Conservation (phyloP, 2,888 invertebrate genomes). For the Nasonovia ribisnigri region DNA sequence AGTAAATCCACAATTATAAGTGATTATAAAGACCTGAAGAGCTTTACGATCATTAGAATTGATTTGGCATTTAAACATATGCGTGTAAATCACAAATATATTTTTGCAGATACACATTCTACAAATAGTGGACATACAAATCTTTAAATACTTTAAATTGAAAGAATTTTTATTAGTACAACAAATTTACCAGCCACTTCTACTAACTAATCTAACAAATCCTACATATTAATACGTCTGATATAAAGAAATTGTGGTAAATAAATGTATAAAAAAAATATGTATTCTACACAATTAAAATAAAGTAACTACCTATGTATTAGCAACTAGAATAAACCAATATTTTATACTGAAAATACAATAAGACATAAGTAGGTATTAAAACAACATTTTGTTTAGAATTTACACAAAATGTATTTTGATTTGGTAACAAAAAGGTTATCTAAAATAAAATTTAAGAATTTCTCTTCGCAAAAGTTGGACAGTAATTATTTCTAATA, state of each 20-base stretch:
- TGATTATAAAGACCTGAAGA: not conserved
- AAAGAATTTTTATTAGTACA: not conserved
- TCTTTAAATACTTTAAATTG: not conserved
- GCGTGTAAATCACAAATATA: too few relatives aligned
- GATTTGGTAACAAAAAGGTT: not conserved
- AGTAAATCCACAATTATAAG: not conserved
- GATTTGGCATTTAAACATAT: too few relatives aligned
- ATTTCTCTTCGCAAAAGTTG: not conserved
- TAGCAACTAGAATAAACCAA: not conserved
- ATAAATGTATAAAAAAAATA: too few relatives aligned
- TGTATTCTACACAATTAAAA: too few relatives aligned
- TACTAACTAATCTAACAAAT: not conserved
- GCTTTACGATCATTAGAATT: not conserved
- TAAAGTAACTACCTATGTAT: not conserved
- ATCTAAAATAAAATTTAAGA: not conserved
- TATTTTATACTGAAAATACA: not conserved
- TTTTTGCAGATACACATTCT: too few relatives aligned
- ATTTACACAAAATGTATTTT: not conserved
- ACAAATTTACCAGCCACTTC: not conserved
- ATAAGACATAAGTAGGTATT: too few relatives aligned
- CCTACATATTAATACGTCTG: too few relatives aligned
- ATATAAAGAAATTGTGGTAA: too few relatives aligned
- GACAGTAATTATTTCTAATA: not conserved
- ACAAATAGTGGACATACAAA: too few relatives aligned
- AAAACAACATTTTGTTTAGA: not conserved